Evolutionary conservation across 2,113 vertebrate genomes (phyloP).

Genomic region (Menidia beryllina): DNA sequence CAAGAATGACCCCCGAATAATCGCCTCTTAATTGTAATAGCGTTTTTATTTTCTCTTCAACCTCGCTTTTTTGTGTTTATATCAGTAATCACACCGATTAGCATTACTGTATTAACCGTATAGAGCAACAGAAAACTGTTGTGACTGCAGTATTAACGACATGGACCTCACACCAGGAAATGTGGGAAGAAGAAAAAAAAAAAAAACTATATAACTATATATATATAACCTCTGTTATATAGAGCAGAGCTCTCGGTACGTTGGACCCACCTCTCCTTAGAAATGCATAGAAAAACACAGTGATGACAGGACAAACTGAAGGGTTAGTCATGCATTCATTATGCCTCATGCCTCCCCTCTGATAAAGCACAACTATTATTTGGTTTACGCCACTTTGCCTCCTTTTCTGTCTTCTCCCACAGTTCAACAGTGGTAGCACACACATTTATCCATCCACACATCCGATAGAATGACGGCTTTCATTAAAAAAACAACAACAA

Average conservation of each 20-base stretch:
- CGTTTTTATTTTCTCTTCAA: background rate
- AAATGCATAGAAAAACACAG: conserved; percentile 78
- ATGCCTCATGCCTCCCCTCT: conserved; percentile 52
- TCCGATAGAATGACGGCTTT: conserved; percentile 58
- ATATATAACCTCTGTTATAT: conserved; percentile 15
- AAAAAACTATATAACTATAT: too few species aligned
- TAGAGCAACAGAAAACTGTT: conserved; percentile 2
- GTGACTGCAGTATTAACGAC: conserved; percentile 25
- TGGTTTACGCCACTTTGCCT: conserved; percentile 62
- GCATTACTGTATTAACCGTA: conserved; percentile 2
- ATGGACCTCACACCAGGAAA: conserved; percentile 26
- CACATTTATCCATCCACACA: conserved; percentile 42
- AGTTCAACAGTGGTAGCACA: conserved; percentile 31
- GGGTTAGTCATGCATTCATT: conserved; percentile 60
- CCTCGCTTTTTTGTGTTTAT: conserved; percentile 12
- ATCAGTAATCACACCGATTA: background rate
- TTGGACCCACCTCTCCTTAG: conserved; percentile 49
- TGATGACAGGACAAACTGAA: conserved; percentile 72
- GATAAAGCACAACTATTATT: conserved; percentile 74
- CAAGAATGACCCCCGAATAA: conserved; percentile 5
- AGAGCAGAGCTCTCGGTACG: conserved; percentile 45
- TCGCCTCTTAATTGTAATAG: background rate
- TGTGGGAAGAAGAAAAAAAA: background rate
- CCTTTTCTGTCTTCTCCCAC: conserved; percentile 17
- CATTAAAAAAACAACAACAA: conserved; percentile 56